These are phyloP conservation scores for Penaeus indicus DNA, from an alignment of 1,140 invertebrate species.

Conservation along the genomic window DNA sequence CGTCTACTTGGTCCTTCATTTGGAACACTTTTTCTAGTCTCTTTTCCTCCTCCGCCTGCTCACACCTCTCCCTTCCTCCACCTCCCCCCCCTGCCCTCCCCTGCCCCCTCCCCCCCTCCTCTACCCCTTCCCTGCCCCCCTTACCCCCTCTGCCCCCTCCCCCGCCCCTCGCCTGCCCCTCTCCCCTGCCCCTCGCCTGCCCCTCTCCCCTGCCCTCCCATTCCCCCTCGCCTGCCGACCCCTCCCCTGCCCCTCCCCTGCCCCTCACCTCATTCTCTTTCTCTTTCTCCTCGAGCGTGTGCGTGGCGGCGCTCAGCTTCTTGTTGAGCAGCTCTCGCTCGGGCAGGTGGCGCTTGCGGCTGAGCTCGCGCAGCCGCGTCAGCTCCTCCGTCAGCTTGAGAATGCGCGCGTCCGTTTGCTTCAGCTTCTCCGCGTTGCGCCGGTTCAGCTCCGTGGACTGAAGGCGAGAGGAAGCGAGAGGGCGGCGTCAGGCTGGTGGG, in stretches of 20 bases:
- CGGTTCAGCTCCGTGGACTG: constrained; percentile 48
- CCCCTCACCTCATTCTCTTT: constrained; percentile 45
- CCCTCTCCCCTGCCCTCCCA: too few species aligned
- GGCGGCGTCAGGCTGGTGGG: background rate
- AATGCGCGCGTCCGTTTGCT: constrained; percentile 32
- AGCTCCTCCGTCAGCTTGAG: constrained; percentile 55
- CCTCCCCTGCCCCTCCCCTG: background rate
- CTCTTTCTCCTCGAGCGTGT: constrained; percentile 47
- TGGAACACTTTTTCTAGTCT: too few species aligned
- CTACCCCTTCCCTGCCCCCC: too few species aligned
- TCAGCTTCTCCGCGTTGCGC: constrained; percentile 33
- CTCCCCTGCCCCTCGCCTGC: too few species aligned
- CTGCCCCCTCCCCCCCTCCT: too few species aligned
- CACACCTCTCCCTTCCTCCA: too few species aligned
- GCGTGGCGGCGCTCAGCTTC: constrained; percentile 43
- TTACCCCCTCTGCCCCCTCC: too few species aligned
- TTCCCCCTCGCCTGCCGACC: too few species aligned
- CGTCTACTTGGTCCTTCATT: too few species aligned
- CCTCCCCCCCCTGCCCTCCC: too few species aligned
- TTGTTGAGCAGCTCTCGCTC: constrained; percentile 61
- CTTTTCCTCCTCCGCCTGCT: too few species aligned
- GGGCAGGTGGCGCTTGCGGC: constrained; percentile 53
- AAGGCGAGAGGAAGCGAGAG: background rate
- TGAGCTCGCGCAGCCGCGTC: constrained; percentile 49
- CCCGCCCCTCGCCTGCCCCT: too few species aligned